Conservation (phyloP, 2,797 vertebrate genomes). For the Bradypodion pumilum region DNA sequence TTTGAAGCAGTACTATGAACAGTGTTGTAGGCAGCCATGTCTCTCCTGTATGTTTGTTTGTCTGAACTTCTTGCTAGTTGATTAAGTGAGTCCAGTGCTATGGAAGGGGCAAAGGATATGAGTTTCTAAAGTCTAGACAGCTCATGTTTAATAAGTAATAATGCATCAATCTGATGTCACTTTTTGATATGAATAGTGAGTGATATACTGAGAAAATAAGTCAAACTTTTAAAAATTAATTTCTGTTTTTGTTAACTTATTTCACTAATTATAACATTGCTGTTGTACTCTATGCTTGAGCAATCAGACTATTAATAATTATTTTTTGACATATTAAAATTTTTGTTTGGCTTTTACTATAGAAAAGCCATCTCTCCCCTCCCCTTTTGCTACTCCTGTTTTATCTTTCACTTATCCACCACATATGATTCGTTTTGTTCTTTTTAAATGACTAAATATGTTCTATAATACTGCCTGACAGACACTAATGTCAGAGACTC, state of each 20-base stretch:
- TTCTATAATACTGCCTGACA: conserved; percentile 76
- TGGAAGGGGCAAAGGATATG: neutral
- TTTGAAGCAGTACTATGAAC: too few species aligned
- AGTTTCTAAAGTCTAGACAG: conserved; percentile 10
- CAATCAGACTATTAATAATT: conserved; percentile 33
- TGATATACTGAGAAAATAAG: conserved; percentile 45
- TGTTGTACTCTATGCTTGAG: conserved; percentile 30
- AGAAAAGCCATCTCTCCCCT: conserved; percentile 43
- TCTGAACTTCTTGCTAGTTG: neutral
- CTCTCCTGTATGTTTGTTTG: neutral
- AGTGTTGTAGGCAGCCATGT: too few species aligned
- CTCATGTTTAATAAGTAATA: conserved; percentile 31
- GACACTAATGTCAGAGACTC: conserved; percentile 79
- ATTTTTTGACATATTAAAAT: conserved; percentile 67
- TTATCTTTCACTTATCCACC: conserved; percentile 36
- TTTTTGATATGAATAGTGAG: conserved; percentile 51
- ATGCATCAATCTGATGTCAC: conserved; percentile 23
- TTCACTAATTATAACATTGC: conserved; percentile 38
- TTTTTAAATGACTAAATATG: conserved; percentile 73
- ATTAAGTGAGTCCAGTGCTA: neutral
- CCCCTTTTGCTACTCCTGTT: conserved; percentile 51
- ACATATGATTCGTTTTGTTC: conserved; percentile 68
- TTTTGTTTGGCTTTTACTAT: conserved; percentile 37
- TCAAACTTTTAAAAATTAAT: conserved; percentile 49
- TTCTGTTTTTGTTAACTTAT: conserved; percentile 44